Percentiles rank a stretch among this genome's conserved stretches.
Conservation (phyloP, 2,113 vertebrate species). For the Atractosteus spatula region DNA sequence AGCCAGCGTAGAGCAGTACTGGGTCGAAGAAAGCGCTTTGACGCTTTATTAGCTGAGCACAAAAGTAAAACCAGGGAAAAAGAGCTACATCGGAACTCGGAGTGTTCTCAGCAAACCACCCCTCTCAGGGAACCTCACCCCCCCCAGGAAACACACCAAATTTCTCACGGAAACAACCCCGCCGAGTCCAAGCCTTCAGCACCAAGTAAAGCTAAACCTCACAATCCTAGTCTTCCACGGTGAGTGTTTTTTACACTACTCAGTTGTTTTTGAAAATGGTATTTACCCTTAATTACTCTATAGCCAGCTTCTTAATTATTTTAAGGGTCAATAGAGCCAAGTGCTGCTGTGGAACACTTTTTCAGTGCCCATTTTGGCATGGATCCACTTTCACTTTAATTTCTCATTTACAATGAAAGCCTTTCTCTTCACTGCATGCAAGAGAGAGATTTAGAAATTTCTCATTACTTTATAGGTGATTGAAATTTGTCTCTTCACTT, state of each 20-base stretch:
- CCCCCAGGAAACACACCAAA: constrained; percentile 81
- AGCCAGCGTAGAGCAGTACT: constrained; percentile 96
- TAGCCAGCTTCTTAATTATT: too few relatives aligned
- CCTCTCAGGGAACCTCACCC: constrained; percentile 97
- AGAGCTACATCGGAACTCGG: constrained; percentile 81
- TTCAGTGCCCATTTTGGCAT: too few relatives aligned
- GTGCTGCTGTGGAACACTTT: too few relatives aligned
- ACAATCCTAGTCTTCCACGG: constrained; percentile 95
- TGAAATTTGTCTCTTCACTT: too few relatives aligned
- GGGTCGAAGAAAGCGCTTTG: constrained; percentile 95
- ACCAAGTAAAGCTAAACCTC: constrained; percentile 88
- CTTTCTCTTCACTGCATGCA: too few relatives aligned
- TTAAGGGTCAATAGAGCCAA: too few relatives aligned
- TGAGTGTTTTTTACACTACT: constrained; percentile 45
- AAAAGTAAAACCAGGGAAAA: constrained; percentile 95
- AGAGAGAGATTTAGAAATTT: too few relatives aligned
- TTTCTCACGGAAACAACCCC: constrained; percentile 79
- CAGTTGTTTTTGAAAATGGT: too few relatives aligned
- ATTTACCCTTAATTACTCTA: too few relatives aligned
- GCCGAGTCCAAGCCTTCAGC: constrained; percentile 84
- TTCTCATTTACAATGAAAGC: too few relatives aligned
- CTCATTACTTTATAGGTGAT: too few relatives aligned
- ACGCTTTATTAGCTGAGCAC: constrained; percentile 94
- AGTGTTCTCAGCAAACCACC: constrained; percentile 84
- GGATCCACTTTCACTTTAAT: too few relatives aligned